Evolutionary conservation across 2,797 vertebrate genomes (phyloP), one percentile per base, ranked within the genome.

Genomic region (Mormyrops boulengeri): DNA sequence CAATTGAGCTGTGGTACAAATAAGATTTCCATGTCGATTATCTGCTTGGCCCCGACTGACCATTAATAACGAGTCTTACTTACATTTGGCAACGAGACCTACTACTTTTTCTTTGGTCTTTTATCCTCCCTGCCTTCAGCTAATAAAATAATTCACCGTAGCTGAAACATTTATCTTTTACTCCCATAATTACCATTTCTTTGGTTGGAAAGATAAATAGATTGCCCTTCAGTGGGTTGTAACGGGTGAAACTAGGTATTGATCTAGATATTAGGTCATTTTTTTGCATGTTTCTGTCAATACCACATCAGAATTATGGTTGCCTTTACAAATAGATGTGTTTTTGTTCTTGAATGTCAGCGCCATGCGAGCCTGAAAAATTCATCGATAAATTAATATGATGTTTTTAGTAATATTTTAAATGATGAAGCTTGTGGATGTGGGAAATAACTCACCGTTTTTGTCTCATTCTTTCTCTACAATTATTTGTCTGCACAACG

Each of bases 241-340:
- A 96, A 93, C 95, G 91, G 34, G 95, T 94, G 95, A 96, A 97
- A 96, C 96, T 95, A 96, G 95, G 94, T 96, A 96, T 97, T 95
- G 96, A 97, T 96, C 95, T 94, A 93, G 95, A 94, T 95, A 95
- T 96, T 95, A 94, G 95, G 96, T 95, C 95, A 96, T 96, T 96
- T 96, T 95, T 96, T 95, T 95, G 95, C 93, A 94, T 93, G 94
- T 95, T 93, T 93, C 95, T 95, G 95, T 96, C 96, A 94, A 95
- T 96, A 96, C 93, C 93, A 52, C 94, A 95, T 96, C 95, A 95
- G 95, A 93, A 94, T 95, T 91, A 92, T 95, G 95, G 95, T 95
- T 96, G 96, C 96, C 95, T 96, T 96, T 95, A 94, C 96, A 96
- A 96, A 96, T 95, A 95, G 95, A 95, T 96, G 95, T 96, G 96